Base-by-base conservation (phyloP, 92 coral and sea anemone genomes). In the Umimayanthus chanpuru region DNA sequence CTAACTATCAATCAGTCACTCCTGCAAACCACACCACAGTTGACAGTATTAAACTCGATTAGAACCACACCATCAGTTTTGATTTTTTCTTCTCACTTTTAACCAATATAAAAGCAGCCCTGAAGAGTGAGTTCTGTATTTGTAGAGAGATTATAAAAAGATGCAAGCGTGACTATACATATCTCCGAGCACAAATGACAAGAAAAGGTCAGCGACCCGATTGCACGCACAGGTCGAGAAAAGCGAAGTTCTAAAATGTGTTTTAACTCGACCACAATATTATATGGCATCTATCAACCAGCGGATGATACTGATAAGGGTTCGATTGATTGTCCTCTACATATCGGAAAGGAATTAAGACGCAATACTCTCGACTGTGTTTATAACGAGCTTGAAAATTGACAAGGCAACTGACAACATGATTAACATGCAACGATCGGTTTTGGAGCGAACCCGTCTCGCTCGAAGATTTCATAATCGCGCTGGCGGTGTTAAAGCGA, bases 391-490 rank as follows among this genome's bases (percentile, higher is more conserved):
- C 41, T 68, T 26, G 66, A 12, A 12, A 67, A 41, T 68, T 82
- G 86, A 82, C 65, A 82, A 67, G 86, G 53, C 23, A 43, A 70
- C 44, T 70, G 30, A 83, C 73, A 44, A 83, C 53, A 28, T 56
- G 16, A 15, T 53, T 53, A 32, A 53, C 30, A 79, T 56, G 70
- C 68, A 55, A 64, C 25, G 12, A 20, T 21, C 73, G 61, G 47
- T 47, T 47, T 47, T 53, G 58, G 58, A 53, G 38, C 76, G 76
- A 83, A 43, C 67, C 41, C 32, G 76, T 40, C 25, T 82, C 58
- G 25, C 61, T 40, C 86, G 39, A 82, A 26, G 43, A 81, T 81
- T 81, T 81, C 86, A 21, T 81, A 70, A 44, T 64, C 53, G 50
- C 84, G 67, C 39, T 58, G 32, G 79, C 66, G 53, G 79, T 28